phyloP scores from a whole-genome alignment of 2,113 vertebrate species.

The Halcyon malimbica region DNA sequence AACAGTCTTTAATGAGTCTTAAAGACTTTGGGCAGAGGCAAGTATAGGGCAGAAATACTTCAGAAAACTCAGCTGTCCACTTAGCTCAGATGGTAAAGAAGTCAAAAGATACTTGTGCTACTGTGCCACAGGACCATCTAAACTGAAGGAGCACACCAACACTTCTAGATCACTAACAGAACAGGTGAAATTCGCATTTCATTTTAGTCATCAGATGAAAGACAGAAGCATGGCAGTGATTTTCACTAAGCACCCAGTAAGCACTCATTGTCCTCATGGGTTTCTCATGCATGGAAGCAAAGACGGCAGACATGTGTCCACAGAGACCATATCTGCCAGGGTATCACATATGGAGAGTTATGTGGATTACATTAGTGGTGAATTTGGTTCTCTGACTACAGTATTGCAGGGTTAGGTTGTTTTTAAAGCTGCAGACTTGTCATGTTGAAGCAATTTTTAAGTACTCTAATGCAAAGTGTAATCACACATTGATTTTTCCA shows the following conservation, averaged over 20 bases:
- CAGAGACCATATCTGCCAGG: background rate
- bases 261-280: background rate
- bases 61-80: background rate
- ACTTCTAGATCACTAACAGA: background rate
- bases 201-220: background rate
- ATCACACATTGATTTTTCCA: constrained; percentile 68
- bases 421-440: constrained; percentile 14
- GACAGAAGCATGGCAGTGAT: fast-evolving
- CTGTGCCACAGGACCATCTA: background rate
- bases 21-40: background rate
- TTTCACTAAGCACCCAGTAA: background rate
- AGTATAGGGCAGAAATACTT: background rate
- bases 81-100: background rate
- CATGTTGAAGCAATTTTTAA: constrained; percentile 37
- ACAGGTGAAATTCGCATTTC: background rate
- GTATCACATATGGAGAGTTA: background rate
- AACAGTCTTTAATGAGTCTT: background rate
- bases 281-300: background rate
- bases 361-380: background rate
- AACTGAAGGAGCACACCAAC: background rate
- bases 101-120: background rate
- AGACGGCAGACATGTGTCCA: background rate
- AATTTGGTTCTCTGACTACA: background rate
- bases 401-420: background rate
- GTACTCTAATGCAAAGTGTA: constrained; percentile 42